phyloP scores from a whole-genome alignment of 37 sponge, comb jelly and placozoan species.

The Chondrosia reniformis region DNA sequence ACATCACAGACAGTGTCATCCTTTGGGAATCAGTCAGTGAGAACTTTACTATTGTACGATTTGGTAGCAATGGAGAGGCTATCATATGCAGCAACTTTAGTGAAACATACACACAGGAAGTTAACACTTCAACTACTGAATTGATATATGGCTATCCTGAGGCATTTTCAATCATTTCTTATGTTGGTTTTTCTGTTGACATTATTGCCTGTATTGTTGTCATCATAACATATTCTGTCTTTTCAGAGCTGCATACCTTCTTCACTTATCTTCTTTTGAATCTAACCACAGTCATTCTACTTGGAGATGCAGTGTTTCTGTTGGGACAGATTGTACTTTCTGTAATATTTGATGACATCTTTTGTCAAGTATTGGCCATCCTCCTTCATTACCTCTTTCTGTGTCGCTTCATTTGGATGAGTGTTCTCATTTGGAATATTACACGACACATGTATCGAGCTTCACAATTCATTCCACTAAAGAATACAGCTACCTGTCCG shows the following conservation, averaged over 20 bases:
- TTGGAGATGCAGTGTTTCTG: neutral
- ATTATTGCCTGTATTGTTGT: conserved; percentile 25
- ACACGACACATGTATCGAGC: conserved; percentile 1
- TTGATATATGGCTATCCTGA: neutral
- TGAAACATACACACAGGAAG: neutral
- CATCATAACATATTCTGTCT: conserved; percentile 40
- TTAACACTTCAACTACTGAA: neutral
- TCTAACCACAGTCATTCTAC: conserved; percentile 12
- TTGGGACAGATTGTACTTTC: neutral
- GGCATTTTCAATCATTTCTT: conserved; percentile 27
- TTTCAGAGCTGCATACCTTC: conserved; percentile 41
- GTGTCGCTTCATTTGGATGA: conserved; percentile 51
- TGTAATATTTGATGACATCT: neutral
- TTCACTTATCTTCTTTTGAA: conserved; percentile 44
- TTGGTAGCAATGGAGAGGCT: neutral
- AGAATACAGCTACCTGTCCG: neutral
- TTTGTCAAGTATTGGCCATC: conserved; percentile 28
- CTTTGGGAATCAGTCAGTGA: neutral
- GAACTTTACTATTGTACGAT: neutral
- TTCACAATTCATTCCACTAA: neutral
- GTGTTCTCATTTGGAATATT: conserved; percentile 24
- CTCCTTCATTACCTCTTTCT: conserved; percentile 44
- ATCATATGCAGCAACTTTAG: conserved; percentile 26
- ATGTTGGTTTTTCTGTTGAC: conserved; percentile 45
- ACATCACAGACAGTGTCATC: no score